Base-by-base conservation (phyloP, 2,797 vertebrate genomes). In the Picus viridis region DNA sequence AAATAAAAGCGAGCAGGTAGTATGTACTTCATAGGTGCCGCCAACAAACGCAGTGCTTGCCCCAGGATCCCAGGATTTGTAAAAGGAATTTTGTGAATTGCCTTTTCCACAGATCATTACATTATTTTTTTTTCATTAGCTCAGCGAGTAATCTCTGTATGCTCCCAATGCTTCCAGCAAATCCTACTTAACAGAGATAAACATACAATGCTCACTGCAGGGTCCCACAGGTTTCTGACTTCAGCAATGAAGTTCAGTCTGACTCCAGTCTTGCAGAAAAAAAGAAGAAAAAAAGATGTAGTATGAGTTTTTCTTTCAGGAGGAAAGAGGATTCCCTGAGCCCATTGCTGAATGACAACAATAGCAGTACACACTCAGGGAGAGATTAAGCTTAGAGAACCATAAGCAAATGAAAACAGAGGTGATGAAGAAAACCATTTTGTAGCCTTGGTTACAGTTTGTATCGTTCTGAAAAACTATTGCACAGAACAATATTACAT, bases 121-220 rank as follows among this genome's bases (percentile, higher is more conserved):
- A 14, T 9, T n/a, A 27, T 62, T 61, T 30, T 70, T 64, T 86
- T 64, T 81, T 54, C 61, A 61, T 30, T 49, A 54, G 45, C 54
- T 86, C 71, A 81, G 53, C 3, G 76, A 84, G 76, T 75, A 86
- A 79, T 84, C 29, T 79, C 63, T 68, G n/a, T 24, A 47, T 16
- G 41, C 39, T 91, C 68, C 36, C 0, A 0, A 68, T 65, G 71
- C 36, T 74, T 53, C 36, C 74, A 51, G 49, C 49, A 94, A 92
- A 89, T 68, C 68, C 74, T 76, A 80, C 12, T 71, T 65, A 89
- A 58, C 39, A 39, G 47, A 45, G 18, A 79, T 90, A 87, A 95
- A 26, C 17, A 6, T 23, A 41, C 72, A 72, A 85, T 73, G 62
- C 89, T 86, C 57, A 70, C 70, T 92, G 76, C 80, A 75, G 61